Evolutionary conservation across 2,797 vertebrate genomes (phyloP), one percentile per base, ranked within the genome.

Genomic region (Sebastes jordani): DNA sequence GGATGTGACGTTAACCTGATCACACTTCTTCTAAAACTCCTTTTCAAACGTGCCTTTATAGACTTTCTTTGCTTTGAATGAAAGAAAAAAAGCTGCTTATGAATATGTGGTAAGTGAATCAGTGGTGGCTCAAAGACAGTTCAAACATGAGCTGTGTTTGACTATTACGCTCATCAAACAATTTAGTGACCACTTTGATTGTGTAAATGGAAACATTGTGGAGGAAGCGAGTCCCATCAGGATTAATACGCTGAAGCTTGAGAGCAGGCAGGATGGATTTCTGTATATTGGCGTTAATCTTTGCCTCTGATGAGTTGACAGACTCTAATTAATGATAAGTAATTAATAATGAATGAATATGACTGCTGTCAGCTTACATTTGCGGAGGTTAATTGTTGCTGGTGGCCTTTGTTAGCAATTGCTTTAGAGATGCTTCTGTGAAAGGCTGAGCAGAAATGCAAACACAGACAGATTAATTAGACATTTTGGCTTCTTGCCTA

Each of bases 271-370:
- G 71, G 84, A 73, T 23, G 63, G 81, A 86, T 89, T 87, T 78
- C 72, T 2, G 54, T 55, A 68, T 66, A 79, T 88, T 84, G 74
- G 66, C 14, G 66, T 71, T 86, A 72, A 90, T 90, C 62, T 78
- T 59, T 58, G 59, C 63, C 64, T 71, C n/a, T 56, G 81, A 87
- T 63, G 85, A 75, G 76, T 62, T 84, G 86, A 85, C 89, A 84
- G 74, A 76, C 75, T 66, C 20, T 80, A 80, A 88, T 83, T 82
- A 49, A 30, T 65, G 56, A 82, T 64, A 71, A 82, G 63, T 77
- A 49, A 88, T 90, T 83, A 81, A 86, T 74, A 59, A 74, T 67
- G 74, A 83, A 46, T 42, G 18, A 85, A 65, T 85, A 62, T 64
- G 76, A 76, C 46, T 71, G 74, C 59, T 76, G 83, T 90, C 74